Base-by-base conservation (phyloP, 2,888 invertebrate genomes). In the Morpho deidamia region DNA sequence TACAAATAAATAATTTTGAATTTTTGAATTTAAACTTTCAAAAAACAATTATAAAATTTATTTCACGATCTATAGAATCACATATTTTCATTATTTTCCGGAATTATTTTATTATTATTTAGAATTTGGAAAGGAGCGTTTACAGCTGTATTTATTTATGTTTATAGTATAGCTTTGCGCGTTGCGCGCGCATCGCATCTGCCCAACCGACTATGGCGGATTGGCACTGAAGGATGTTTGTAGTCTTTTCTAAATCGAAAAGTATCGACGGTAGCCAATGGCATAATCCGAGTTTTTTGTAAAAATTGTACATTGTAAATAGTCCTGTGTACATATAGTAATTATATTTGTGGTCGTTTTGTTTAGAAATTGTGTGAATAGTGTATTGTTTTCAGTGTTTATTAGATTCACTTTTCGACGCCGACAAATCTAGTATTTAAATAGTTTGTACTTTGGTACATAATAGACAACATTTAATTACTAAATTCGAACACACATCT, bases 241-340 rank as follows among this genome's bases (percentile, higher is more conserved):
- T 83, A 80, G 84, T 78, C 81, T 87, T 84, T 85, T 88, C 76
- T 83, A 81, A 86, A 90, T 90, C 92, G 82, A 82, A 86, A 87
- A 90, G 90, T 91, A 92, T 92, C 92, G 90, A 90, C 86, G 80
- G 81, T 88, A 90, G 90, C 92, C 91, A 91, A 92, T 92, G 92
- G 92, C 92, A 87, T 92, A 92, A 92, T 84, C 80, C 85, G 85
- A 81, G 83, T 85, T 89, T 91, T 88, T 85, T 91, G 90, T 91
- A 90, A 88, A 90, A 91, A 90, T 90, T 92, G 92, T 92, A 92
- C 91, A 92, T 92, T 92, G 92, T 93, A 93, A 91, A 92, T 93
- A 92, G 92, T 91, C 90, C 85, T 82, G 91, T 93, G 93, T 93
- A 92, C 91, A 93, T 92, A 92, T 92, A 92, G 92, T 92, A 91